A percentile compares a stretch with the other conserved stretches of the same genome.
Conservation (phyloP, 2,113 vertebrate genomes). For the Sitta europaea region DNA sequence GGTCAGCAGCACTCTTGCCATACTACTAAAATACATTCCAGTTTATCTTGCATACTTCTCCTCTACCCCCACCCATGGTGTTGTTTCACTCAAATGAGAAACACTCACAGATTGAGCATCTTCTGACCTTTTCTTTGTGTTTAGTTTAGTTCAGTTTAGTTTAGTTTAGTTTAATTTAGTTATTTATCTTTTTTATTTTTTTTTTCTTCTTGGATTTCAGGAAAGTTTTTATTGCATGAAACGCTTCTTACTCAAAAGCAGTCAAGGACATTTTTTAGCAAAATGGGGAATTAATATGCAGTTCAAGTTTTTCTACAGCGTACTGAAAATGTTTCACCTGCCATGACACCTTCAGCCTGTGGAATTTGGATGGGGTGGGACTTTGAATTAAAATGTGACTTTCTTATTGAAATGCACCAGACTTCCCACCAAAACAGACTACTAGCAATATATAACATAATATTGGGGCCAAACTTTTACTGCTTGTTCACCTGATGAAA, state of each 20-base stretch:
- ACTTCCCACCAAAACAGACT: neutral
- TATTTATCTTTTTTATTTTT: neutral
- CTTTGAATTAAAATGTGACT: neutral
- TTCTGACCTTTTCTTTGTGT: neutral
- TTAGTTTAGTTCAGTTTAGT: no score
- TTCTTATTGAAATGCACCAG: neutral
- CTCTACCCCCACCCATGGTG: neutral
- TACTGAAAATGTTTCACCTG: neutral
- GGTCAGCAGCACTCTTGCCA: neutral
- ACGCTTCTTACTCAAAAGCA: neutral
- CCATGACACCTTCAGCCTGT: neutral
- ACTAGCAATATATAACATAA: neutral
- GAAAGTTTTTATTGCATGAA: neutral
- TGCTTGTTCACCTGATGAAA: neutral
- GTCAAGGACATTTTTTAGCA: neutral
- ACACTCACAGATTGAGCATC: neutral
- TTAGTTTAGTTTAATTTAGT: no score
- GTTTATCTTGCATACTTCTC: neutral
- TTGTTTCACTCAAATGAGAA: neutral
- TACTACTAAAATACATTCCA: neutral
- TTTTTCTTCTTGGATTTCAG: neutral
- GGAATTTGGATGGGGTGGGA: neutral
- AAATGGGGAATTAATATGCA: neutral
- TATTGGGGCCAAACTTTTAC: neutral
- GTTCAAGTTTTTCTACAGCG: neutral